A percentile compares a stretch with the other conserved stretches of the same genome.
Conservation (phyloP, 2,113 vertebrate species). For the Oreochromis spilurus region DNA sequence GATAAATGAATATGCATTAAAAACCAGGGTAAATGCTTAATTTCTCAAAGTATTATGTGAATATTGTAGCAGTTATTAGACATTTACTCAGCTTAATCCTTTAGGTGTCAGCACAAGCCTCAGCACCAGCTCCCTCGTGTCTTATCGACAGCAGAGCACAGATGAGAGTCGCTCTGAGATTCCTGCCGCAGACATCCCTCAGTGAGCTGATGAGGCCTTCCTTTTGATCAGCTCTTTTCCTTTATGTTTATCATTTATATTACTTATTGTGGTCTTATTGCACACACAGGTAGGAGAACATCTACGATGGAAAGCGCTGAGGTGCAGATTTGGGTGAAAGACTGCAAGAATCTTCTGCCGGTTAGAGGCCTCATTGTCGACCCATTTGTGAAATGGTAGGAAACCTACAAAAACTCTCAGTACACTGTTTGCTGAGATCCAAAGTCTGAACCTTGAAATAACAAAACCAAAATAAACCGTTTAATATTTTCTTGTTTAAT, state of each 20-base stretch:
- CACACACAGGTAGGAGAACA: slow-evolving; percentile 73
- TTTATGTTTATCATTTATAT: not conserved
- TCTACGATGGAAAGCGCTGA: slow-evolving; percentile 78
- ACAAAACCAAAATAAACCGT: not conserved
- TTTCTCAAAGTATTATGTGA: not conserved
- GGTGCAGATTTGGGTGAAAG: slow-evolving; percentile 94
- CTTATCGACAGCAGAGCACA: slow-evolving; percentile 75
- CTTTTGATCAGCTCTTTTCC: not conserved
- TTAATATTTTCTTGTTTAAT: not conserved
- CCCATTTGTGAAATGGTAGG: slow-evolving; percentile 94
- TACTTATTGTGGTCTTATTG: not conserved
- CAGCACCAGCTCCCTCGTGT: slow-evolving; percentile 50
- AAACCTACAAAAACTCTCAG: not conserved
- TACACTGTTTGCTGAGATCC: not conserved
- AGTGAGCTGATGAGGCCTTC: slow-evolving; percentile 63
- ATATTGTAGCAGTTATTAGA: not conserved
- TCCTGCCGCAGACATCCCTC: slow-evolving; percentile 73
- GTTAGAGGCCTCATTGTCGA: slow-evolving; percentile 79
- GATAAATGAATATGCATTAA: slow-evolving; percentile 83
- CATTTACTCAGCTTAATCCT: not conserved
- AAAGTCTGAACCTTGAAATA: not conserved
- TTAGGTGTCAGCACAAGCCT: slow-evolving; percentile 22
- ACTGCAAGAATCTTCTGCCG: slow-evolving; percentile 82
- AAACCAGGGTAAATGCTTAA: slow-evolving; percentile 73
- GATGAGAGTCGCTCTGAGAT: slow-evolving; percentile 86